Evolutionary conservation across 2,113 vertebrate genomes (phyloP).

Genomic region (Saccopteryx bilineata): DNA sequence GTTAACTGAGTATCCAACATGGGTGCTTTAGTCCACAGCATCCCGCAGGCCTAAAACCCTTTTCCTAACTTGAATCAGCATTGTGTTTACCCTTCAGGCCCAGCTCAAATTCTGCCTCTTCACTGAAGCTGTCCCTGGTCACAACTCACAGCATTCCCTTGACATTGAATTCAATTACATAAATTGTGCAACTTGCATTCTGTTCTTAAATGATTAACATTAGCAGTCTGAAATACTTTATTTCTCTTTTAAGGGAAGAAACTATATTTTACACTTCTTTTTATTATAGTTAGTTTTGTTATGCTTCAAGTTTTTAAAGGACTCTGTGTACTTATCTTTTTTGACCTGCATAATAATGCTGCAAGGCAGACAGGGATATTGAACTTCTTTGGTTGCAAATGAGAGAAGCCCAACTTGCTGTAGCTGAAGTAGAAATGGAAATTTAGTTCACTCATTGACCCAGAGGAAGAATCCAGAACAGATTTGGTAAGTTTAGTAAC

Average conservation of each 20-base stretch:
- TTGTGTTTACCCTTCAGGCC: not conserved
- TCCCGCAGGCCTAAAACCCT: not conserved
- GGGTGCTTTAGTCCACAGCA: not conserved
- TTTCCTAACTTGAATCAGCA: not conserved
- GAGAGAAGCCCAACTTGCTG: not conserved
- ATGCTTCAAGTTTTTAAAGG: constrained; percentile 37
- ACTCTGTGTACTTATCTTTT: not conserved
- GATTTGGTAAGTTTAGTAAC: not conserved
- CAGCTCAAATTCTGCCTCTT: not conserved
- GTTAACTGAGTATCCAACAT: not conserved
- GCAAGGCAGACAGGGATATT: not conserved
- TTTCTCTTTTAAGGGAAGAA: not conserved
- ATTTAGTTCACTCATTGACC: not conserved
- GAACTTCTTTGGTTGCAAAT: not conserved
- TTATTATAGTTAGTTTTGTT: not conserved
- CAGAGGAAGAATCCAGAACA: not conserved
- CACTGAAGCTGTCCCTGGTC: not conserved
- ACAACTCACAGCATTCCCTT: not conserved
- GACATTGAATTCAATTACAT: not conserved
- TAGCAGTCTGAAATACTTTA: not conserved
- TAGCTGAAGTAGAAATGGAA: not conserved
- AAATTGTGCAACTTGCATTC: not conserved
- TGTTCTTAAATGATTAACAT: not conserved
- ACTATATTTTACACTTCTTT: not conserved
- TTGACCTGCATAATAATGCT: not conserved